Conservation (phyloP, 2,797 vertebrate genomes). For the Acomys russatus region DNA sequence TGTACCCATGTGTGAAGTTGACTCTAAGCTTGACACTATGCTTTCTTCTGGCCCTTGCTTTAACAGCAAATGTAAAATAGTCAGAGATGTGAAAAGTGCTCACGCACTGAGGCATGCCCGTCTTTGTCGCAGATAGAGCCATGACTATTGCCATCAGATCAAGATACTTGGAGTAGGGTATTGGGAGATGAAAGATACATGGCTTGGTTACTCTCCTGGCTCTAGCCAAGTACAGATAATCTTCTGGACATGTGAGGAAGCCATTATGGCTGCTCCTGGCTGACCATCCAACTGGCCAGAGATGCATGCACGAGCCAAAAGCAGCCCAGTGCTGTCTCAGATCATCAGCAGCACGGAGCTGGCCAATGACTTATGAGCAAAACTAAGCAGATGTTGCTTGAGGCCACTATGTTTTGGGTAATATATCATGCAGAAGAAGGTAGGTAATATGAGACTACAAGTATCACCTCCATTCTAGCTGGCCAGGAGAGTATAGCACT, state of each 20-base stretch:
- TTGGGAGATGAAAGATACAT: not conserved
- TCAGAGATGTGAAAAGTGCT: not conserved
- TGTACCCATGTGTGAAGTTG: not conserved
- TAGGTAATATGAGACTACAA: not conserved
- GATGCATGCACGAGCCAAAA: not conserved
- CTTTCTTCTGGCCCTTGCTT: constrained; percentile 6
- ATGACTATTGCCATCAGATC: not conserved
- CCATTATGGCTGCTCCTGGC: not conserved
- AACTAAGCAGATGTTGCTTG: not conserved
- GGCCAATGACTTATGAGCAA: not conserved
- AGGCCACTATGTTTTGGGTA: not conserved
- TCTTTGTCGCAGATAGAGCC: not conserved
- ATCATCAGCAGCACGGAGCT: not conserved
- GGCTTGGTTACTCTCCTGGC: not conserved
- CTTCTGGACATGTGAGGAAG: not conserved
- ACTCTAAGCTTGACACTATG: not conserved
- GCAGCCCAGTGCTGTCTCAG: not conserved
- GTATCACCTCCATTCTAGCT: not conserved
- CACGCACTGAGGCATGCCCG: not conserved
- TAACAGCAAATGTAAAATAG: not conserved
- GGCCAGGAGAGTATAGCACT: not conserved
- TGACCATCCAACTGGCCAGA: not conserved
- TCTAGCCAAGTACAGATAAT: not conserved
- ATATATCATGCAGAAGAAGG: not conserved
- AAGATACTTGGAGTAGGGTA: not conserved